Evolutionary conservation across 2,888 invertebrate genomes (phyloP), one percentile per base, ranked within the genome.

Genomic region (Bembecia ichneumoniformis): DNA sequence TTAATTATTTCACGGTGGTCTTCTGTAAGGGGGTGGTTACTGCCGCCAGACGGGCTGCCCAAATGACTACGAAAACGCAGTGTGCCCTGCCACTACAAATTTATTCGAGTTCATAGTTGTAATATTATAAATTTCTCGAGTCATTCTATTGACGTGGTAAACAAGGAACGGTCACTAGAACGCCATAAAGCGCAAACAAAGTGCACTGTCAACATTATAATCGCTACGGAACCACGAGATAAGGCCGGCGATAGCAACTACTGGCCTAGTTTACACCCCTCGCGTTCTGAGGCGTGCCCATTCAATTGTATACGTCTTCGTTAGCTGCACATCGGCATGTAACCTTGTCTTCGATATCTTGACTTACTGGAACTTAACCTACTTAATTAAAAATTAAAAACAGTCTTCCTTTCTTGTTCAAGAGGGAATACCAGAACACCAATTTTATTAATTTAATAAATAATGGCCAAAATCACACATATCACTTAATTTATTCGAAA

Each of bases 221-320:
- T 76, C 74, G 63, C 62, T 53, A 53, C 66, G 68, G 64, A 64
- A 60, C 56, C 48, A 44, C 53, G 49, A 62, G 66, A 67, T 73
- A 72, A 62, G 60, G 62, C 54, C 59, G 62, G 53, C 47, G 64
- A 67, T 67, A 63, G 53, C 57, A 55, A 64, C 62, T 61, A 54
- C 60, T 70, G 74, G 60, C 77, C 74, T 67, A 75, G 65, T 74
- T 74, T 67, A 61, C 64, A 61, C 55, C 61, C 61, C 28, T 46
- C 46, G 46, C 15, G 13, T 44, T 44, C 44, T 44, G 44, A 17
- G 44, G 44, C 44, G 44, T 13, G 7, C n/a, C 40, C 40, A n/a
- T 40, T 40, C 13, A 40, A 40, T 40, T 40, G 40, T 13, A 7
- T 40, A 40, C 14, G 28, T 40, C 40, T 40, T 40, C 40, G 40